Conservation (phyloP, 2,113 vertebrate genomes). For the Semicossyphus pulcher region DNA sequence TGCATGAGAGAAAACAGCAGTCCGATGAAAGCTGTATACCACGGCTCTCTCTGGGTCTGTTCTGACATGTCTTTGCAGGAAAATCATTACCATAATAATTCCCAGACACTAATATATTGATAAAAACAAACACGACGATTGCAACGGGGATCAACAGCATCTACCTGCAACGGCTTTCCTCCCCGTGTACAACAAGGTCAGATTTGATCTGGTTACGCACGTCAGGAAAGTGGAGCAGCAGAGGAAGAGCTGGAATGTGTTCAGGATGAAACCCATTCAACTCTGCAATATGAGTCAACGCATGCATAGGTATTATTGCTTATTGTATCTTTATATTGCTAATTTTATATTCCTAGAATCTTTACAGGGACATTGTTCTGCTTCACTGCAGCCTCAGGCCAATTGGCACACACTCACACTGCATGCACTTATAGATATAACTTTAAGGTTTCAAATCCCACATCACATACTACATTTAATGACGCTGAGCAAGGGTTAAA, state of each 20-base stretch:
- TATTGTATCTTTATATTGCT: neutral
- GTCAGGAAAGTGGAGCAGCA: conserved; percentile 2
- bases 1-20: neutral
- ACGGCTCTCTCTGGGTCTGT: neutral
- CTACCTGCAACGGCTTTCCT: neutral
- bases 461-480: too few species aligned
- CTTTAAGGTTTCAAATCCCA: too few species aligned
- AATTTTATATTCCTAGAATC: too few species aligned
- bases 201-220: conserved; percentile 10
- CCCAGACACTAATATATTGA: conserved; percentile 30
- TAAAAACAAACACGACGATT: conserved; percentile 4
- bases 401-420: neutral
- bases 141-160: neutral
- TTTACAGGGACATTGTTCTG: too few species aligned
- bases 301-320: neutral
- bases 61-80: neutral
- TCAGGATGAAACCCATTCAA: conserved; percentile 18
- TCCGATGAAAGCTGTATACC: neutral
- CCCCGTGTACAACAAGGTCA: conserved; percentile 21
- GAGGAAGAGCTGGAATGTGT: conserved; percentile 8
- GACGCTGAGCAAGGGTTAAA: too few species aligned
- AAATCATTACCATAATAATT: conserved; percentile 17
- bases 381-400: too few species aligned
- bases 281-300: neutral
- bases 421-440: too few species aligned